Percentiles rank a stretch among this genome's conserved stretches.
These are phyloP conservation scores for Helicoverpa armigera DNA, from an alignment of 1,140 invertebrate genomes.

Conservation along the genomic window DNA sequence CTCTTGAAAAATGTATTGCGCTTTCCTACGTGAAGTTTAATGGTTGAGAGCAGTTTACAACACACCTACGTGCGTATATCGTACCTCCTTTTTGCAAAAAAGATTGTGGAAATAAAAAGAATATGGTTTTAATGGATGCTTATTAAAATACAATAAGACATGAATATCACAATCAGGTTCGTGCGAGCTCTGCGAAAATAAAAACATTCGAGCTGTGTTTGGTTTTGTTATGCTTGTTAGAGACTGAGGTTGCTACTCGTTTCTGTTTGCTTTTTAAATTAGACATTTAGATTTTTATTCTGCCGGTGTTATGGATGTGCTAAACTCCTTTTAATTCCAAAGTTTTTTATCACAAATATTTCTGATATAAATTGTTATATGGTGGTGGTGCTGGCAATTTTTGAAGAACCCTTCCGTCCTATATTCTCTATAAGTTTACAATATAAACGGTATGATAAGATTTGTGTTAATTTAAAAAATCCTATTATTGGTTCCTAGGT, in stretches of 20 bases:
- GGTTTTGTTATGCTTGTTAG: constrained; percentile 3
- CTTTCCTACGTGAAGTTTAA: constrained; percentile 46
- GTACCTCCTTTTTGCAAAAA: constrained; percentile 5
- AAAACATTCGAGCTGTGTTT: constrained; percentile 1
- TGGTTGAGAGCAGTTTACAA: constrained; percentile 33
- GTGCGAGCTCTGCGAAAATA: neutral
- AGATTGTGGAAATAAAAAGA: constrained; percentile 20
- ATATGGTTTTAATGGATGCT: constrained; percentile 21
- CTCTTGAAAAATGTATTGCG: constrained; percentile 47
- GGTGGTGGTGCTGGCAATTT: no score
- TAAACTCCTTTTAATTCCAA: no score
- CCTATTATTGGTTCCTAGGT: no score
- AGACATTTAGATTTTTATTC: neutral
- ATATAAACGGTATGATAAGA: no score
- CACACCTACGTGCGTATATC: constrained; percentile 11
- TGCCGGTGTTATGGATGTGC: no score
- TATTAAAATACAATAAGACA: constrained; percentile 17
- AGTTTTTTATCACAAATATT: no score
- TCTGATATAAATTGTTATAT: no score
- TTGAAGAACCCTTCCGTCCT: no score
- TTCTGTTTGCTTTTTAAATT: neutral
- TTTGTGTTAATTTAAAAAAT: no score
- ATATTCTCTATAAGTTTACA: no score
- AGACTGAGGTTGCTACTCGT: neutral
- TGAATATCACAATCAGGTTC: constrained; percentile 15